Conservation (phyloP, 2,113 vertebrate species). For the Drymodes brunneopygia region DNA sequence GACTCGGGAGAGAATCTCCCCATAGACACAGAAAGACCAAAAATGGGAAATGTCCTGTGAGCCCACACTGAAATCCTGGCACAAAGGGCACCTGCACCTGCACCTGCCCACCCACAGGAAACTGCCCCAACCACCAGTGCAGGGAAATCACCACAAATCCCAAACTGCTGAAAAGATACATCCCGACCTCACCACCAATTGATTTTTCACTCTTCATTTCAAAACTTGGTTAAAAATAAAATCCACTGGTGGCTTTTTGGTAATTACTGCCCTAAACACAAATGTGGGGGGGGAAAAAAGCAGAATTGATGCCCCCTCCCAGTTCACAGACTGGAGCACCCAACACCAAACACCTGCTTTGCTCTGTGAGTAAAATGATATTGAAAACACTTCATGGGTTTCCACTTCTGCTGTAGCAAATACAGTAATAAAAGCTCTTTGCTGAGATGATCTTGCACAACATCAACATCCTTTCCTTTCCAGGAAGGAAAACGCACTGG, state of each 20-base stretch:
- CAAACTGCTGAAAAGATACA: background rate
- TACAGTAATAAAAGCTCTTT: background rate
- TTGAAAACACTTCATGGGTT: background rate
- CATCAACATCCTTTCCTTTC: background rate
- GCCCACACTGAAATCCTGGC: accelerated
- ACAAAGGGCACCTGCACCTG: background rate
- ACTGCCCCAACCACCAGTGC: accelerated
- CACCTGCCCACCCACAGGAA: background rate
- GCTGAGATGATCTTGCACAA: background rate
- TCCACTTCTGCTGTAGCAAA: background rate
- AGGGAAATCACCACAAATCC: background rate
- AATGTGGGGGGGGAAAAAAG: accelerated
- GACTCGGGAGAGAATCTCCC: background rate
- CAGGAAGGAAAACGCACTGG: background rate
- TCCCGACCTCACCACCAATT: background rate
- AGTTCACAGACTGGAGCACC: background rate
- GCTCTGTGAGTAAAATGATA: background rate
- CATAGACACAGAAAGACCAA: background rate
- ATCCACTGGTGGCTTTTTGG: background rate
- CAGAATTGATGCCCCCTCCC: background rate
- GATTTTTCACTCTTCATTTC: background rate
- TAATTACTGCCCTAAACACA: background rate
- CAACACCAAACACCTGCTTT: background rate
- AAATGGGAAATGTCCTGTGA: accelerated
- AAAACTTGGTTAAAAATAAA: background rate